These are phyloP conservation scores for Nasonia longicornis DNA, from an alignment of 1,140 invertebrate species.

Conservation along the genomic window DNA sequence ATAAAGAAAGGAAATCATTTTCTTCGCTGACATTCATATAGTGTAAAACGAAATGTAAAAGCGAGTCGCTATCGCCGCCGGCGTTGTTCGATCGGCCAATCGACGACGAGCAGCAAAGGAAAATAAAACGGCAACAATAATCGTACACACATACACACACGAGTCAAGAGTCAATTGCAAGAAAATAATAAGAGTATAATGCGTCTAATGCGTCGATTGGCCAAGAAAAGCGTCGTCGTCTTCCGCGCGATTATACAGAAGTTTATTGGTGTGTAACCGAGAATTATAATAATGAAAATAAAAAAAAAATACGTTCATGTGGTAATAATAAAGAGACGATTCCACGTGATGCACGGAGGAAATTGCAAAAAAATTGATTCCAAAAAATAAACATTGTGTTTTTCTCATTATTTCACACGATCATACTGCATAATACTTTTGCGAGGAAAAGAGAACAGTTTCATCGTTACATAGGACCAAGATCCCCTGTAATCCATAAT, in stretches of 20 bases:
- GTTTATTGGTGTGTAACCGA: slow-evolving; percentile 55
- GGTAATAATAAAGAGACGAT: slow-evolving; percentile 36
- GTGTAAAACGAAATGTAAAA: slow-evolving; percentile 42
- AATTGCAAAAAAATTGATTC: slow-evolving; percentile 42
- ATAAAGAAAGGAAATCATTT: slow-evolving; percentile 45
- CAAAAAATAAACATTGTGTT: slow-evolving; percentile 41
- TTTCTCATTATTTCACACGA: slow-evolving; percentile 41
- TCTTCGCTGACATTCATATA: slow-evolving; percentile 47
- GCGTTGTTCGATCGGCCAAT: slow-evolving; percentile 20
- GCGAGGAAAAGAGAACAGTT: background rate
- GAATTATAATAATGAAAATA: slow-evolving; percentile 58
- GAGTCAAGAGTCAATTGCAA: slow-evolving; percentile 29
- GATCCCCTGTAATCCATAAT: slow-evolving; percentile 49
- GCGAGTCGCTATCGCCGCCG: slow-evolving; percentile 23
- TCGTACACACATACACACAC: background rate
- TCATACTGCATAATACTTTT: slow-evolving; percentile 28
- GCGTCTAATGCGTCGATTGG: slow-evolving; percentile 43
- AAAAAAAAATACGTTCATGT: slow-evolving; percentile 49
- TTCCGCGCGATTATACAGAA: slow-evolving; percentile 41
- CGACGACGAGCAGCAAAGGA: slow-evolving; percentile 6
- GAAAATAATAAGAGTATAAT: background rate
- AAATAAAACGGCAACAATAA: slow-evolving; percentile 44
- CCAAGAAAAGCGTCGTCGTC: slow-evolving; percentile 26
- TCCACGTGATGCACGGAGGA: slow-evolving; percentile 39
- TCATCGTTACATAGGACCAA: slow-evolving; percentile 59